These are phyloP conservation scores for Ranitomeya variabilis DNA, from an alignment of 2,113 vertebrate species.

Conservation along the genomic window DNA sequence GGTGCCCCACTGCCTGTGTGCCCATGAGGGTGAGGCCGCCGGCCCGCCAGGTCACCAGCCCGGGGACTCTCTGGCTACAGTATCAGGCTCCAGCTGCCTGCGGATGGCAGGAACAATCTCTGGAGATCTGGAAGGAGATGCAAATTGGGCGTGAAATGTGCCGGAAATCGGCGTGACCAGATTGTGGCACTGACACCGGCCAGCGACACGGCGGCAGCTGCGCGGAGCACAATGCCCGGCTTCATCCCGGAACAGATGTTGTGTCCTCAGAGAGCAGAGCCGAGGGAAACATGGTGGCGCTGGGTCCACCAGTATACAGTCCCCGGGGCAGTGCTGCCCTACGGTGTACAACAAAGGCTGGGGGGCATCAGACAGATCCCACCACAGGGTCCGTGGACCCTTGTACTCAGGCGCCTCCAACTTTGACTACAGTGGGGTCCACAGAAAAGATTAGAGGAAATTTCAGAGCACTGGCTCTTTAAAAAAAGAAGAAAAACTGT, in stretches of 20 bases:
- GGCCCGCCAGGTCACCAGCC: slow-evolving; percentile 12
- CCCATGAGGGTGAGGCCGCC: background rate
- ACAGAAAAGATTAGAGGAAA: too few species aligned
- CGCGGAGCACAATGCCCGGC: slow-evolving; percentile 34
- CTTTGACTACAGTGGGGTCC: too few species aligned
- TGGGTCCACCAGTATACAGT: too few species aligned
- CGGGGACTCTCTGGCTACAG: background rate
- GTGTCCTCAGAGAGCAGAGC: background rate
- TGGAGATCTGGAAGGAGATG: slow-evolving; percentile 33
- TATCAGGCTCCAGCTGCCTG: slow-evolving; percentile 28
- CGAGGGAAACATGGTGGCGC: background rate
- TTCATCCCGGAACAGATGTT: slow-evolving; percentile 45
- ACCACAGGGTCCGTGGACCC: too few species aligned
- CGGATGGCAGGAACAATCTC: background rate
- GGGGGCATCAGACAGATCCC: too few species aligned
- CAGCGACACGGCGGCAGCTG: slow-evolving; percentile 35
- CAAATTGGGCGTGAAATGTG: slow-evolving; percentile 34
- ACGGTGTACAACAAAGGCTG: too few species aligned
- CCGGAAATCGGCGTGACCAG: slow-evolving; percentile 18
- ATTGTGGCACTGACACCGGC: slow-evolving; percentile 23
- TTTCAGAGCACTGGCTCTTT: too few species aligned
- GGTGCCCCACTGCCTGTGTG: too few species aligned
- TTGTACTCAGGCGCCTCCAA: too few species aligned
- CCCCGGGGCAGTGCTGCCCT: too few species aligned
- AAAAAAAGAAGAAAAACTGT: too few species aligned